Evolutionary conservation across 1,140 invertebrate species (phyloP).

Genomic region (Papilio dardanus): DNA sequence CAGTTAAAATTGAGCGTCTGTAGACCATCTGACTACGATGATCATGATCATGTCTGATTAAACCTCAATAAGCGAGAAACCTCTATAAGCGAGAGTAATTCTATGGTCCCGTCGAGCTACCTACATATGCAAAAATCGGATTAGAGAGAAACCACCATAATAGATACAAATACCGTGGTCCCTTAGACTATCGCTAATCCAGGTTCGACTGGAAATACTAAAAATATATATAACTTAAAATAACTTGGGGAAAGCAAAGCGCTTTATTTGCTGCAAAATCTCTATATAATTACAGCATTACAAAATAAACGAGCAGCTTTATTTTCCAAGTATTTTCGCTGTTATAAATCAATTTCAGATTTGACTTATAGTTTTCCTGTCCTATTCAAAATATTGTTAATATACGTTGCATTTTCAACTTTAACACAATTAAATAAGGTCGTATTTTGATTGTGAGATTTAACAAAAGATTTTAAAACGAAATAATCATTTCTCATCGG

Average conservation of each 20-base stretch:
- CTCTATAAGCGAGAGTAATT: too few species aligned
- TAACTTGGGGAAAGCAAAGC: not conserved
- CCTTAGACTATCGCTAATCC: too few species aligned
- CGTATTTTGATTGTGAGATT: not conserved
- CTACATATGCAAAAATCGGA: too few species aligned
- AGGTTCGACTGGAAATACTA: too few species aligned
- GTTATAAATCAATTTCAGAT: constrained; percentile 38
- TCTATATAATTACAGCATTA: not conserved
- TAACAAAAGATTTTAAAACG: constrained; percentile 38
- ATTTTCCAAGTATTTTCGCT: constrained; percentile 34
- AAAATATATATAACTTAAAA: too few species aligned
- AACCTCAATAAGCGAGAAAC: too few species aligned
- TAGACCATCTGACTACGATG: too few species aligned
- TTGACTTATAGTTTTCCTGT: constrained; percentile 38
- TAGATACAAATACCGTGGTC: too few species aligned
- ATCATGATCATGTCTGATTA: too few species aligned
- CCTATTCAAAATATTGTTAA: constrained; percentile 31
- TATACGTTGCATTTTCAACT: not conserved
- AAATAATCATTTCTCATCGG: constrained; percentile 37
- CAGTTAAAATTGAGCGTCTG: too few species aligned
- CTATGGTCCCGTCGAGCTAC: too few species aligned
- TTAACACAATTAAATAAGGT: not conserved
- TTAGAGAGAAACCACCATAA: too few species aligned
- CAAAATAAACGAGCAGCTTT: constrained; percentile 31
- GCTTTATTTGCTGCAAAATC: not conserved